A percentile compares a stretch with the other conserved stretches of the same genome.
phyloP scores from a whole-genome alignment of 2,888 invertebrate species.

The Lithophane semibrunnea region DNA sequence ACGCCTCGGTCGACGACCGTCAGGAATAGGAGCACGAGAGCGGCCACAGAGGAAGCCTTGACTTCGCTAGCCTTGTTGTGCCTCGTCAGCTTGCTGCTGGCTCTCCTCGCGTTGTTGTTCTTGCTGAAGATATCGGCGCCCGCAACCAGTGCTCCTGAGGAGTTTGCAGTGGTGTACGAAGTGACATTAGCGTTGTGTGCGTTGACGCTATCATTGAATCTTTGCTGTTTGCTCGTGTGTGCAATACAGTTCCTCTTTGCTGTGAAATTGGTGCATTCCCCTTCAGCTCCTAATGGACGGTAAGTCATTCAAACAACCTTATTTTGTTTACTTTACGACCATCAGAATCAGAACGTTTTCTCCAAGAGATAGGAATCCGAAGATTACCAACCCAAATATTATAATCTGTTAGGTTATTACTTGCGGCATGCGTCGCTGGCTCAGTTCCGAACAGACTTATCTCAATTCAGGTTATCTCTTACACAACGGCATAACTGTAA shows the following conservation, averaged over 20 bases:
- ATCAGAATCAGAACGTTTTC: constrained; percentile 32
- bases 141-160: constrained; percentile 92
- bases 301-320: constrained; percentile 73
- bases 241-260: constrained; percentile 98
- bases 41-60: constrained; percentile 93
- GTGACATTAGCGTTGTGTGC: constrained; percentile 97
- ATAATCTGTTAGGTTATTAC: constrained; percentile 77
- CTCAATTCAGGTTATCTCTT: constrained; percentile 83
- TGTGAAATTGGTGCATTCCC: constrained; percentile 96
- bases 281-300: constrained; percentile 94
- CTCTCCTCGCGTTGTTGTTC: constrained; percentile 95
- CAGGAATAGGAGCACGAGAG: constrained; percentile 81
- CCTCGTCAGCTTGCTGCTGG: constrained; percentile 95
- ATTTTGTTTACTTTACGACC: constrained; percentile 20
- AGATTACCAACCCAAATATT: constrained; percentile 76
- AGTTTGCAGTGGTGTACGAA: constrained; percentile 97
- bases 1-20: constrained; percentile 77
- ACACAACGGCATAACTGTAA: constrained; percentile 84
- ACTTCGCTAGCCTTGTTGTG: constrained; percentile 96
- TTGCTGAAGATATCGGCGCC: constrained; percentile 95
- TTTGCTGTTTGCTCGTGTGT: constrained; percentile 97
- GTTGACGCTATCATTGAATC: constrained; percentile 96
- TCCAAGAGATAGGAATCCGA: constrained; percentile 42
- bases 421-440: constrained; percentile 69
- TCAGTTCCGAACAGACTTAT: constrained; percentile 79